Conservation (phyloP, 2,797 vertebrate species). For the Onychomys leucogaster region DNA sequence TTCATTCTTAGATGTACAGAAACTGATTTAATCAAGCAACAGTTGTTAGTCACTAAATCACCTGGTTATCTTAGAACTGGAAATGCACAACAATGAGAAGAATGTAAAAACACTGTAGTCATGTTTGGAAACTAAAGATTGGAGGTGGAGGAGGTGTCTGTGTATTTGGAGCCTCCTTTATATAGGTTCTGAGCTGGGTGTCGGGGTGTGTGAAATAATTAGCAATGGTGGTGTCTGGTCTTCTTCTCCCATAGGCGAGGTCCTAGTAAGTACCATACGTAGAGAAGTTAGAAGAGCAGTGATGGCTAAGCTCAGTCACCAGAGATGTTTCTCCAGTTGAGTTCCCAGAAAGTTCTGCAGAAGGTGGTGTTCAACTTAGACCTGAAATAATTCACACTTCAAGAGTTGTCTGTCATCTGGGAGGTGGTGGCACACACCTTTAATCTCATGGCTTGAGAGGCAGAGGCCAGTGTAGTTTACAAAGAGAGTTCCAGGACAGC, state of each 20-base stretch:
- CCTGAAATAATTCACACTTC: neutral
- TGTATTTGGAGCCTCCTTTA: neutral
- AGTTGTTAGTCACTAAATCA: neutral
- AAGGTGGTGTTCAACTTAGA: neutral
- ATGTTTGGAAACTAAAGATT: conserved; percentile 85
- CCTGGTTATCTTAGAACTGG: conserved; percentile 82
- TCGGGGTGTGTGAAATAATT: conserved; percentile 8
- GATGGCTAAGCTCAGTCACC: neutral
- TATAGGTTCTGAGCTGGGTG: neutral
- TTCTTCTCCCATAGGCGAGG: neutral
- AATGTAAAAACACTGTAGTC: conserved; percentile 88
- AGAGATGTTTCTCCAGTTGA: neutral
- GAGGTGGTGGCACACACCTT: neutral
- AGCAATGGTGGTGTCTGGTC: neutral
- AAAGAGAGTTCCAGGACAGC: neutral
- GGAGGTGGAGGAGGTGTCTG: conserved; percentile 82
- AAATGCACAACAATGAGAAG: conserved; percentile 90
- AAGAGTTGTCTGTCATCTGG: neutral
- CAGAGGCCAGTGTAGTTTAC: neutral
- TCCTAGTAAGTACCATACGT: neutral
- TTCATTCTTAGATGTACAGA: neutral
- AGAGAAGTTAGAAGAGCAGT: neutral
- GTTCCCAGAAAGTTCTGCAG: neutral
- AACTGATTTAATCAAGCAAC: neutral
- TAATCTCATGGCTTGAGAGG: neutral